Percentiles rank a stretch among this genome's conserved stretches.
Evolutionary conservation across 2,113 vertebrate genomes (phyloP).

Genomic region (Parus major): DNA sequence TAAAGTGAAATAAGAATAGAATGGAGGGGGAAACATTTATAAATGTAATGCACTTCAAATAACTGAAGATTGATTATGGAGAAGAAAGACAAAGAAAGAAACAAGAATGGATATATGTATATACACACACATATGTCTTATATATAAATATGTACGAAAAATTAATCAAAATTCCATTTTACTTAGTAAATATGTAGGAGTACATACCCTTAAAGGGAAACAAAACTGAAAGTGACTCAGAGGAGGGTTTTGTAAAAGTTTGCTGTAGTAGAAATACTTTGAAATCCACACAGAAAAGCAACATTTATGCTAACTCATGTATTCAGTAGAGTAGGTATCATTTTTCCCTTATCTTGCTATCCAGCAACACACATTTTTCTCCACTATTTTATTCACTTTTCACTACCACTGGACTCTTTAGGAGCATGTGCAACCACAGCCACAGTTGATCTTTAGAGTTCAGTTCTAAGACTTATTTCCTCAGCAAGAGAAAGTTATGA

Average conservation of each 20-base stretch:
- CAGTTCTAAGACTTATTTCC: not conserved
- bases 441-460: not conserved
- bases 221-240: not conserved
- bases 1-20: not conserved
- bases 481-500: not conserved
- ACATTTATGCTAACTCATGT: not conserved
- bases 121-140: accelerated
- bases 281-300: not conserved
- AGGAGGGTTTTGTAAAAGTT: not conserved
- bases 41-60: not conserved
- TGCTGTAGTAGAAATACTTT: not conserved
- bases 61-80: not conserved
- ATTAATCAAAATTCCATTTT: not conserved
- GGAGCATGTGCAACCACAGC: not conserved
- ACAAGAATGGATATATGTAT: not conserved
- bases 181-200: not conserved
- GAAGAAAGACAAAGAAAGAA: not conserved
- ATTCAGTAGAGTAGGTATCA: not conserved
- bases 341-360: not conserved
- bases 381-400: not conserved
- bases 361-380: not conserved
- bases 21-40: not conserved
- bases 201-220: not conserved
- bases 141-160: not conserved
- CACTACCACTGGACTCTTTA: not conserved